Evolutionary conservation across 2,113 vertebrate species (phyloP).

Genomic region (Hypanus sabinus): DNA sequence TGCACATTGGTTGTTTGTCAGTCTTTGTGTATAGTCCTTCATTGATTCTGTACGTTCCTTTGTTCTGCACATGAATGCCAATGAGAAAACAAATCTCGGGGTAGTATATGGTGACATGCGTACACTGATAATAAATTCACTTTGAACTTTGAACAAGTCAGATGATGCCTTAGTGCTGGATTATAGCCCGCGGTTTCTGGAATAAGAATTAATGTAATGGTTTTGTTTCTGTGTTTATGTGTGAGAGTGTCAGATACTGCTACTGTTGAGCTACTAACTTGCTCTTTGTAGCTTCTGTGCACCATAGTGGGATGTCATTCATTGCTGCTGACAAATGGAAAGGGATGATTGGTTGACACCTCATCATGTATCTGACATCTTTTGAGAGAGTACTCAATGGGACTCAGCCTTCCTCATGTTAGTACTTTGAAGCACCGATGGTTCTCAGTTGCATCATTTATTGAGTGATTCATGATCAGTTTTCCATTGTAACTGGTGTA

Average conservation of each 20-base stretch:
- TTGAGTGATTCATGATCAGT: not conserved
- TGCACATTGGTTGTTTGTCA: no score
- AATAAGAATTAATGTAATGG: not conserved
- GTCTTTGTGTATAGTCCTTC: no score
- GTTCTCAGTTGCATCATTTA: not conserved
- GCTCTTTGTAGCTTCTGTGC: not conserved
- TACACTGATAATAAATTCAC: no score
- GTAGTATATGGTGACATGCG: no score
- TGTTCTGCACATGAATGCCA: no score
- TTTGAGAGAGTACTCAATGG: not conserved
- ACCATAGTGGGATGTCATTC: not conserved
- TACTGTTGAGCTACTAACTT: not conserved
- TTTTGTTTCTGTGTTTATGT: not conserved
- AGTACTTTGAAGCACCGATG: not conserved
- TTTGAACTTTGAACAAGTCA: not conserved
- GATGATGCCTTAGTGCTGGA: not conserved
- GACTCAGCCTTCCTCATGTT: not conserved
- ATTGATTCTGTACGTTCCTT: no score
- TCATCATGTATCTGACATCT: not conserved
- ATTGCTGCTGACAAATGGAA: not conserved
- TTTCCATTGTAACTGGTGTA: not conserved
- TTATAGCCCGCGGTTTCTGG: not conserved
- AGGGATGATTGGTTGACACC: constrained; percentile 1
- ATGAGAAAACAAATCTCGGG: no score
- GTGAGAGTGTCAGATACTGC: not conserved